A percentile compares a stretch with the other conserved stretches of the same genome.
Conservation (phyloP, 2,888 invertebrate species). For the Synergus itoensis region DNA sequence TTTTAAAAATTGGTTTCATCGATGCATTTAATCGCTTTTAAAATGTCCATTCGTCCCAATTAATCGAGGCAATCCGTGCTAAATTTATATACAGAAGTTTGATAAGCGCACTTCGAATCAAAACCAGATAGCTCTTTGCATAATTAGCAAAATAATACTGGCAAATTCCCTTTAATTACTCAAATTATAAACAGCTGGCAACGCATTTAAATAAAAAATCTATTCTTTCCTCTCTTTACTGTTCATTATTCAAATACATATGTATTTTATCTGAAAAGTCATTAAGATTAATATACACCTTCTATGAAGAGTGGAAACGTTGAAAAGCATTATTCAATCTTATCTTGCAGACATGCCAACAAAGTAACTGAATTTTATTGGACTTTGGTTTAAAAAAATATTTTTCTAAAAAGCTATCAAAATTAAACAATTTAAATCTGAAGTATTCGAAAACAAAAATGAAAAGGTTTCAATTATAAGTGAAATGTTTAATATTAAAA, state of each 20-base stretch:
- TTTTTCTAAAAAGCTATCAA: neutral
- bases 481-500: no score
- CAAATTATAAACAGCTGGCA: neutral
- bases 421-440: neutral
- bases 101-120: neutral
- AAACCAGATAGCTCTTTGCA: neutral
- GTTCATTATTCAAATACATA: neutral
- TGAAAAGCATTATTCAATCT: neutral
- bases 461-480: neutral
- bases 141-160: neutral
- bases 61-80: no score
- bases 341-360: neutral
- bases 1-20: no score
- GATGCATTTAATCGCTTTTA: no score
- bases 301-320: neutral
- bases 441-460: neutral
- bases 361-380: neutral
- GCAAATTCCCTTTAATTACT: neutral
- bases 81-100: no score
- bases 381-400: neutral
- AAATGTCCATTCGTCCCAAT: no score
- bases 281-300: neutral
- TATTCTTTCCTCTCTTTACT: neutral
- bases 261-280: constrained; percentile 1
- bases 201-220: neutral